Base-by-base conservation (phyloP, 2,888 invertebrate genomes). In the Teinopalpus imperialis region DNA sequence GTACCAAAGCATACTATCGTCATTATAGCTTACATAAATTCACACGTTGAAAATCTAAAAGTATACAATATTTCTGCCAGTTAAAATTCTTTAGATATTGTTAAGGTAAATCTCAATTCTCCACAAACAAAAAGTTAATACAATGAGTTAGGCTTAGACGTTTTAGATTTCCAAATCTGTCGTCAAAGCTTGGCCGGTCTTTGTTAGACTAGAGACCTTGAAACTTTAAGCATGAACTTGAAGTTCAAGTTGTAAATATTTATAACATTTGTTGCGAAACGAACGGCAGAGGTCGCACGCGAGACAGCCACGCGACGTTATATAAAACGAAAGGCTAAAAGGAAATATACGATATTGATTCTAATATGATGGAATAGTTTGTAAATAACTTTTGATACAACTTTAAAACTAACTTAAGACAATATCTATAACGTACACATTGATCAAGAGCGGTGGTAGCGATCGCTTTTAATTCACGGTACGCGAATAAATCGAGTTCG, bases 231-330 rank as follows among this genome's bases (percentile, higher is more conserved):
- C 36, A 13, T 44, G 44, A 44, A 44, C 18, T 44, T 44, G 13
- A 44, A 32, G 37, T 39, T 39, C 31, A 44, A 39, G 39, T 14
- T 37, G 37, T 44, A 44, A 36, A 36, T 44, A 44, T 44, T 37
- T 30, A 30, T 39, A 44, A 39, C 39, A n/a, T 18, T 31, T 23
- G 31, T 39, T 32, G 39, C 26, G 31, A 32, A 44, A 31, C 12
- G 12, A 30, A 30, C 21, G 10, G 4, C 21, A 16, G 35, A 27
- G 24, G 37, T 30, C 43, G 44, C 44, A 44, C 44, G 44, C 44
- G 39, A 37, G 2, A 13, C 20, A 20, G 26, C 37, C 39, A 39
- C 44, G 36, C 23, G 5, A 26, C 23, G 7, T 44, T 39, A 44
- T 6, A 20, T 32, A 32, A n/a, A 31, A 39, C 24, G 43, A 24